phyloP scores from a whole-genome alignment of 1,140 invertebrate genomes.

The Drosophila trapezifrons region DNA sequence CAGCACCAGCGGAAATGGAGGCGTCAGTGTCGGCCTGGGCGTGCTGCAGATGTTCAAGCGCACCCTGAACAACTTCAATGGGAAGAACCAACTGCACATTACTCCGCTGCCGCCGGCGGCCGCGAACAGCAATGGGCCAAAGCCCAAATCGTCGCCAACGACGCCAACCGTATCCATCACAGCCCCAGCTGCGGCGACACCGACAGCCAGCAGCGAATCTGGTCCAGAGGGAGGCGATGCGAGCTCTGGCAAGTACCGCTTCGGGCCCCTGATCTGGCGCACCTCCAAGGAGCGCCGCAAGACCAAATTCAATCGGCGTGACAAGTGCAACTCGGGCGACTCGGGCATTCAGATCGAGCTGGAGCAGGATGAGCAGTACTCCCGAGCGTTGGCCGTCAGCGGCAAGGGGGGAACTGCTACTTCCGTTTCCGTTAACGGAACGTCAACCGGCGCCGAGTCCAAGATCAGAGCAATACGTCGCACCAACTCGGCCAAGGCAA shows the following conservation, averaged over 20 bases:
- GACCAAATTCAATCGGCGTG: constrained; percentile 88
- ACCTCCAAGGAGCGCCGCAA: constrained; percentile 89
- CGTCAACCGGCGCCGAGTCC: constrained; percentile 12
- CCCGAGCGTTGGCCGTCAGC: constrained; percentile 22
- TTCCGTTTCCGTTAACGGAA: constrained; percentile 5
- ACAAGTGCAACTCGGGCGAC: constrained; percentile 91
- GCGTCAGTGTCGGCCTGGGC: constrained; percentile 60
- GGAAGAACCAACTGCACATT: constrained; percentile 67
- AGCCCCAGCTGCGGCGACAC: constrained; percentile 8
- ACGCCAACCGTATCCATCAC: constrained; percentile 78
- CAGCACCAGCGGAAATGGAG: neutral
- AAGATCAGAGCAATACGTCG: constrained; percentile 67
- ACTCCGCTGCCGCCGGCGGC: constrained; percentile 14
- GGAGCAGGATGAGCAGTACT: constrained; percentile 81
- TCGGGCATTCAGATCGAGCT: constrained; percentile 90
- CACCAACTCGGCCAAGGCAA: constrained; percentile 75
- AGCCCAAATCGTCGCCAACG: constrained; percentile 64
- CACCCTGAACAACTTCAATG: constrained; percentile 86
- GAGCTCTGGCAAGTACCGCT: constrained; percentile 83
- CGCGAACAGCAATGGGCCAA: constrained; percentile 38
- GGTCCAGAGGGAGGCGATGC: constrained; percentile 29
- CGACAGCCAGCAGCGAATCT: constrained; percentile 8
- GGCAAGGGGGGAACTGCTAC: constrained; percentile 1
- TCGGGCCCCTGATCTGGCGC: constrained; percentile 89
- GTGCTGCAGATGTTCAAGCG: constrained; percentile 89